Evolutionary conservation across 2,113 vertebrate genomes (phyloP), one percentile per base, ranked within the genome.

Genomic region (Cryptotis parvus): DNA sequence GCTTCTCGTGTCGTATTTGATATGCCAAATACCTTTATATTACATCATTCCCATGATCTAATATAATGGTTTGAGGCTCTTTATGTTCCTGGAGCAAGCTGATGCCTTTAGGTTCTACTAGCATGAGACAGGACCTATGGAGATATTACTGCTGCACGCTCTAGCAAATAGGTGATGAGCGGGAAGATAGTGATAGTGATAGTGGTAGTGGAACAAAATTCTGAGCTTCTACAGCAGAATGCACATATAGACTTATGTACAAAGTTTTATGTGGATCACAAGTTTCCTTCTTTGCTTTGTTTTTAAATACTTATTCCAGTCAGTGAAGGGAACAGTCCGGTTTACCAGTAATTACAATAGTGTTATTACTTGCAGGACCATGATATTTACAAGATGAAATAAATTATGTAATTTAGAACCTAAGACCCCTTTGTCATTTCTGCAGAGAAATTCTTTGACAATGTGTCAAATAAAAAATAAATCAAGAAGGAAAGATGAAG

Each of bases 321-420:
- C 77, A 52, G 20, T 55, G 82, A 27, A n/a, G 8, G 16, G 90
- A 10, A 65, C 9, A 92, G 20, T 81, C 22, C 74, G 86, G 49
- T 52, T 95, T n/a, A 37, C 29, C 66, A 10, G 79, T 35, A 3
- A 88, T 49, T 43, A 70, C 14, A 22, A 3, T 55, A 82, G 9
- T 91, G 45, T 24, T 81, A 33, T 77, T 70, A 10, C 11, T 69
- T 78, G 4, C 5, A 91, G 73, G 18, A 68, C 16, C 4, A n/a
- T 20, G 31, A 74, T 88, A 77, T 86, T 89, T 89, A 89, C 0
- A 84, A 35, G 55, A 85, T 10, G 26, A 84, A 84, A 58, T 52
- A 80, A 81, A 77, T 39, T 39, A 31, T 33, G 52, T 43, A n/a
- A 41, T 74, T 91, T 33, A 85, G 69, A 11, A 33, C 75, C 29